Base-by-base conservation (phyloP, 2,797 vertebrate species). In the Rhinatrema bivittatum region DNA sequence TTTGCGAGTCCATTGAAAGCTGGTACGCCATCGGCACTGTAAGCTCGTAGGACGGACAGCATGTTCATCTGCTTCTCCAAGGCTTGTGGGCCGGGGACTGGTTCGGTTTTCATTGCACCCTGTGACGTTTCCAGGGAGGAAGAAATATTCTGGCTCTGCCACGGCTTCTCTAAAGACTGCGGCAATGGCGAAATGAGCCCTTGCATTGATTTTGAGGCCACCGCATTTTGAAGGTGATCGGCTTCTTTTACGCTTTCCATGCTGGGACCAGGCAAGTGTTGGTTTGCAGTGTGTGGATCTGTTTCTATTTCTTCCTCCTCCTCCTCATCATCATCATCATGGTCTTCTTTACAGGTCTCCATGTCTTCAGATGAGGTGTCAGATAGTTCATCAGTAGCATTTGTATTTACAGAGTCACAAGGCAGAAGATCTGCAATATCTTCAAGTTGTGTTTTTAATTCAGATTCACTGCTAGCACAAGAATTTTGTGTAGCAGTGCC, bases 11-110 rank as follows among this genome's bases (percentile, higher is more conserved):
- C 70, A 19, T 98, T 97, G 86, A 94, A 99, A 56, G 89, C 82
- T 28, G 91, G 87, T 47, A 96, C 83, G 86, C 86, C 88, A 66
- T 98, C 94, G 18, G 89, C 87, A 72, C 91, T 93, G 82, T 97
- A 99, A 74, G 93, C 93, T 85, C 94, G 84, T 60, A 99, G 89
- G 72, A 97, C 95, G 31, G 95, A 99, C 65, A 99, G 81, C 79
- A 94, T 79, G 73, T 91, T 95, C 82, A 95, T 82, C 59, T 95
- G 94, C 76, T 97, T 93, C 75, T 96, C 95, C 50, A 93, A 79
- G 59, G 71, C 66, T 30, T 65, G 72, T 0, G 78, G 74, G 22
- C 66, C 73, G 70, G 87, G 87, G 65, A 63, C 74, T 72, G 90
- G 90, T 50, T 97, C 93, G 0, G 87, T 76, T 79, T 93, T 93